These are phyloP conservation scores for Felis chaus DNA, from an alignment of 2,113 vertebrate species.

Conservation along the genomic window DNA sequence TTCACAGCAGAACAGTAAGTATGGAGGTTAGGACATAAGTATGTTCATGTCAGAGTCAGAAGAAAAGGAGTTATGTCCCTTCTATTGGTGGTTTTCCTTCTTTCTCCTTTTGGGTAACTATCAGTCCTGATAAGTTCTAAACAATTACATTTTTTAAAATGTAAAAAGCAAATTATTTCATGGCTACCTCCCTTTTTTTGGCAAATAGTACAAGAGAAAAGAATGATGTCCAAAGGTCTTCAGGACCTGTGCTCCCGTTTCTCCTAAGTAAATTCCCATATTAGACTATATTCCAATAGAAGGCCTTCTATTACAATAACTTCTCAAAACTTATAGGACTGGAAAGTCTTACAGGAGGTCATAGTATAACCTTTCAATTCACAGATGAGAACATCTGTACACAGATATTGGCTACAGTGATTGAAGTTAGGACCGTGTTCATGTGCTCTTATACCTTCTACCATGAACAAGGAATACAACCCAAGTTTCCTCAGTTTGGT, in stretches of 20 bases:
- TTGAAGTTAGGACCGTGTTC: not conserved
- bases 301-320: not conserved
- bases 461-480: not conserved
- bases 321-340: not conserved
- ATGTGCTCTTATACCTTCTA: not conserved
- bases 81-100: not conserved
- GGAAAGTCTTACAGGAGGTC: not conserved
- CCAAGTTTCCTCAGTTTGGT: not conserved
- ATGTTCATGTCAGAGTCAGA: not conserved
- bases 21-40: not conserved
- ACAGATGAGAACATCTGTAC: not conserved
- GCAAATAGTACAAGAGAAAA: not conserved
- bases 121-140: not conserved
- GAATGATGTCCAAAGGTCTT: not conserved
- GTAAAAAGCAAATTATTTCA: constrained; percentile 20
- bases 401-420: not conserved
- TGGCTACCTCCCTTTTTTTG: not conserved
- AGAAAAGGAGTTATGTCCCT: not conserved
- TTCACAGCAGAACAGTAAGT: not conserved
- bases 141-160: not conserved
- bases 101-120: not conserved
- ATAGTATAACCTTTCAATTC: not conserved
- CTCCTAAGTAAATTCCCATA: not conserved
- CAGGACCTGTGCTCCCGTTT: not conserved
- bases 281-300: not conserved